Evolutionary conservation across 2,797 vertebrate species (phyloP).

Genomic region (Podarcis siculus): DNA sequence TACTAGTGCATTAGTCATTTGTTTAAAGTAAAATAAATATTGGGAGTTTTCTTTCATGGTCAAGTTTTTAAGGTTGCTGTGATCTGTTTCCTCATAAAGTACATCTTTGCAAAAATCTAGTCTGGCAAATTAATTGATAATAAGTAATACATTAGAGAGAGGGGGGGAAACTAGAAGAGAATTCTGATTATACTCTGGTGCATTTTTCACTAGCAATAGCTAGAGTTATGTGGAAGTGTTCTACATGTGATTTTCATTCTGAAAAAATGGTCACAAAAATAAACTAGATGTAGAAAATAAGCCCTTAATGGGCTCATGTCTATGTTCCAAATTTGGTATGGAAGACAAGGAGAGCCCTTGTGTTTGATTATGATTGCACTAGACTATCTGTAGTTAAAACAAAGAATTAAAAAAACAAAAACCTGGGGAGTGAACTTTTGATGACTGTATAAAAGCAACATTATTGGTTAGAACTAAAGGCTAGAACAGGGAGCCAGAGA

Average conservation of each 20-base stretch:
- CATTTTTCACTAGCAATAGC: slow-evolving; percentile 4
- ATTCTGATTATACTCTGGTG: not conserved
- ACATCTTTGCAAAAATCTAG: slow-evolving; percentile 19
- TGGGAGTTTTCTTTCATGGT: slow-evolving; percentile 24
- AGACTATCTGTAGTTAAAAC: not conserved
- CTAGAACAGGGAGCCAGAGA: not conserved
- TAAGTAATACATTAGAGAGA: not conserved
- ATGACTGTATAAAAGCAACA: not conserved
- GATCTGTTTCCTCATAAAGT: slow-evolving; percentile 18
- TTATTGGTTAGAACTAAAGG: not conserved
- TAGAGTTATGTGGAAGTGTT: not conserved
- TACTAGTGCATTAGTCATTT: slow-evolving; percentile 7
- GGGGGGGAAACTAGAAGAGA: not conserved
- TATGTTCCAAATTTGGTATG: not conserved
- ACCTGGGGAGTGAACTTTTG: not conserved
- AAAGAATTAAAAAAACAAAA: not conserved
- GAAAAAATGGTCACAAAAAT: not conserved
- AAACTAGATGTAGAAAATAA: not conserved
- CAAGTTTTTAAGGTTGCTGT: slow-evolving; percentile 26
- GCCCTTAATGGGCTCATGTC: not conserved
- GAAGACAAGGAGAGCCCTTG: not conserved
- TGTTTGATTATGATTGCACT: slow-evolving; percentile 12
- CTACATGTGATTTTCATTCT: slow-evolving; percentile 1
- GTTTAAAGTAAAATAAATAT: slow-evolving; percentile 23
- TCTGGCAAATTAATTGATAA: slow-evolving; percentile 34